Conservation (phyloP, 2,113 vertebrate genomes). For the Girardinichthys multiradiatus region DNA sequence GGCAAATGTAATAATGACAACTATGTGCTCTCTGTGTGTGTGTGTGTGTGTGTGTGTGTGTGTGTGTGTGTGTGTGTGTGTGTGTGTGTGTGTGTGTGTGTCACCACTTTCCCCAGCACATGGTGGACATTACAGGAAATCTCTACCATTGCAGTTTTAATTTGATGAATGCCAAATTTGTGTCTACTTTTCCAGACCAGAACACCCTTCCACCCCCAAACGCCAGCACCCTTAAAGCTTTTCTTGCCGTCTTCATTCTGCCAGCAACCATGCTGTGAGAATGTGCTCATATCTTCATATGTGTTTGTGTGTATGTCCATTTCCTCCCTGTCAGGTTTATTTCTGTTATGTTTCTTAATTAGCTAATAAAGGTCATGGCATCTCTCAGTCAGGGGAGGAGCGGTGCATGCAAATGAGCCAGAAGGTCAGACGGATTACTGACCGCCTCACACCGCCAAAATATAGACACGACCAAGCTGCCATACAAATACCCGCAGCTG, state of each 20-base stretch:
- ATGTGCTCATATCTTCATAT: constrained; percentile 20
- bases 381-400: constrained; percentile 80
- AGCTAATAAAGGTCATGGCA: constrained; percentile 95
- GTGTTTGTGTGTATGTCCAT: constrained; percentile 36
- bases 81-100: constrained; percentile 49
- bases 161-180: constrained; percentile 59
- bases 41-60: constrained; percentile 25
- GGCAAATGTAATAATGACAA: constrained; percentile 47
- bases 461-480: constrained; percentile 56
- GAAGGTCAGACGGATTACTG: constrained; percentile 74
- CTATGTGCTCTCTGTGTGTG: not conserved
- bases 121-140: not conserved
- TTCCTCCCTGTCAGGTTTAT: constrained; percentile 89
- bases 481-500: constrained; percentile 65
- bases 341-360: constrained; percentile 98
- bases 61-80: constrained; percentile 39
- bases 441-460: constrained; percentile 60
- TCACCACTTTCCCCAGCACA: constrained; percentile 20
- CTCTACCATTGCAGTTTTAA: constrained; percentile 19
- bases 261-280: constrained; percentile 20
- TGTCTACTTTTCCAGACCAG: constrained; percentile 11
- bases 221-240: constrained; percentile 16
- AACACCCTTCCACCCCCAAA: not conserved
- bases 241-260: constrained; percentile 40
- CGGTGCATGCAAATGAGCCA: constrained; percentile 70